Conservation (phyloP, 1,140 invertebrate species). For the Kradibia gibbosae region DNA sequence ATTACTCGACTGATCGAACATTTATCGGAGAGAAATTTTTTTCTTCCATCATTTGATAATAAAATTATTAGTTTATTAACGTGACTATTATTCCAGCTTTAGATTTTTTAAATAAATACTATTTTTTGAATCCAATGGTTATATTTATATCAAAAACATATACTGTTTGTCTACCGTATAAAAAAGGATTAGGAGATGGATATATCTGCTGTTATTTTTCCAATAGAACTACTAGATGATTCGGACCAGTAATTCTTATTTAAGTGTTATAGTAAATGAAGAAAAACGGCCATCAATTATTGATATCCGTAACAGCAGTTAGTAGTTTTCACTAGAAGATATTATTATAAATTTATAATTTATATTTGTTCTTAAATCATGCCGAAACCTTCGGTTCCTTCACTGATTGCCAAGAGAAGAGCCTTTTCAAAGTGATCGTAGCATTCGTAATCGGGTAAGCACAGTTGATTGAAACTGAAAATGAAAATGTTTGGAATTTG, state of each 20-base stretch:
- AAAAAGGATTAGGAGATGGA: constrained; percentile 44
- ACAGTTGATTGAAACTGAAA: constrained; percentile 95
- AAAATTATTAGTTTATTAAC: background rate
- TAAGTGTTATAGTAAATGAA: constrained; percentile 40
- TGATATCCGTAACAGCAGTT: constrained; percentile 43
- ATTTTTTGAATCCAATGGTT: constrained; percentile 40
- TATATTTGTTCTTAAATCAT: constrained; percentile 79
- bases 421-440: constrained; percentile 95
- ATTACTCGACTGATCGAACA: background rate
- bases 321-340: constrained; percentile 45
- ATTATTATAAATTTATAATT: constrained; percentile 41
- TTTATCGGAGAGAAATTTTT: constrained; percentile 34
- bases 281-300: constrained; percentile 31
- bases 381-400: constrained; percentile 96
- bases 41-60: background rate
- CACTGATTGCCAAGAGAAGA: constrained; percentile 91
- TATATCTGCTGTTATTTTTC: constrained; percentile 26
- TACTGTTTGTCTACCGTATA: constrained; percentile 44
- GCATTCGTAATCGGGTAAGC: constrained; percentile 93
- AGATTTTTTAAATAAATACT: constrained; percentile 17
- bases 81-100: constrained; percentile 20
- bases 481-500: too few species aligned
- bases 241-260: constrained; percentile 44
- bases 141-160: constrained; percentile 49
- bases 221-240: constrained; percentile 35